Evolutionary conservation across 2,113 vertebrate species (phyloP).

Genomic region (Micromys minutus): DNA sequence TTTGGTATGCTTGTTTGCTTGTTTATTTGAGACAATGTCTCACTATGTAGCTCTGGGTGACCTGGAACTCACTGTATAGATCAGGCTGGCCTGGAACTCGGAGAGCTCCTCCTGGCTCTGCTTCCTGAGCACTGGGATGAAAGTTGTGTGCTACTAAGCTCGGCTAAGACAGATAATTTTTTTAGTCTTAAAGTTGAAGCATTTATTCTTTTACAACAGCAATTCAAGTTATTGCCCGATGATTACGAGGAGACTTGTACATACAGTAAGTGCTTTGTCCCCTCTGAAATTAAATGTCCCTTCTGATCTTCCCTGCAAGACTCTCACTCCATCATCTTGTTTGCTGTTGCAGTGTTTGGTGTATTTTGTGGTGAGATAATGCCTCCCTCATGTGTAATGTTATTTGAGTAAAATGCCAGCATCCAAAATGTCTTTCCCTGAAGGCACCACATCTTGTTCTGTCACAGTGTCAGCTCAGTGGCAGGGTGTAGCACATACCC

Average conservation of each 20-base stretch:
- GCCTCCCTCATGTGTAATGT: background rate
- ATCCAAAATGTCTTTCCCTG: background rate
- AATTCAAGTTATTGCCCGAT: background rate
- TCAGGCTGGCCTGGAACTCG: background rate
- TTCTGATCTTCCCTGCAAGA: background rate
- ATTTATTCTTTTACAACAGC: conserved; percentile 17
- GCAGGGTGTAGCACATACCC: background rate
- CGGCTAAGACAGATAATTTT: background rate
- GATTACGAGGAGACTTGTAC: background rate
- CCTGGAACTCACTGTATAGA: background rate
- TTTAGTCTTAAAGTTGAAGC: background rate
- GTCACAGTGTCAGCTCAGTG: background rate
- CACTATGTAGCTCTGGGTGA: background rate
- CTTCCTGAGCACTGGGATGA: too few relatives aligned
- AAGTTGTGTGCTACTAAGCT: background rate
- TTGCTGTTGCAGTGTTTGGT: background rate
- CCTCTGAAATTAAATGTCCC: background rate
- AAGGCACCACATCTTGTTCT: background rate
- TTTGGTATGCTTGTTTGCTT: background rate
- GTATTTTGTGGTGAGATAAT: background rate
- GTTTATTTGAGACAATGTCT: background rate
- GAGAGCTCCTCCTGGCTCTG: background rate
- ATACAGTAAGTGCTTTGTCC: background rate
- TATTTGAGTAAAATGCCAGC: background rate
- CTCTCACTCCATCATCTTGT: background rate